A percentile compares a stretch with the other conserved stretches of the same genome.
Conservation (phyloP, 2,888 invertebrate genomes). For the Onchidella celtica region DNA sequence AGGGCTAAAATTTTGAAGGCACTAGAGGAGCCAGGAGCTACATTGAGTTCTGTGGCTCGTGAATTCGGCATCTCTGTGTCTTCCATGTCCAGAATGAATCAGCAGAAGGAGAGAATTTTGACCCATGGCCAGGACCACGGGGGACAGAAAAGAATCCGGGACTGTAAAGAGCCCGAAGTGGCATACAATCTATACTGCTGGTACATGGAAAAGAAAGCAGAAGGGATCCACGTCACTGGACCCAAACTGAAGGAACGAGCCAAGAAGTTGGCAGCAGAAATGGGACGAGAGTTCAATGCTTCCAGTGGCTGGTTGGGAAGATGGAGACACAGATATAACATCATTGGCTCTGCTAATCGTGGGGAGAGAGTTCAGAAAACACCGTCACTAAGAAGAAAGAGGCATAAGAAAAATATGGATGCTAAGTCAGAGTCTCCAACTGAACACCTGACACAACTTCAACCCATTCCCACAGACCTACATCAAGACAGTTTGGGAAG, state of each 20-base stretch:
- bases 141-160: slow-evolving; percentile 39
- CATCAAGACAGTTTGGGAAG: slow-evolving; percentile 30
- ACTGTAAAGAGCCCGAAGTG: slow-evolving; percentile 46
- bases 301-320: slow-evolving; percentile 49
- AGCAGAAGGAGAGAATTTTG: slow-evolving; percentile 34
- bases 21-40: slow-evolving; percentile 46
- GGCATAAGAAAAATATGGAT: background rate
- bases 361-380: background rate
- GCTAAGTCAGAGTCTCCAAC: background rate
- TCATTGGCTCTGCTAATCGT: background rate
- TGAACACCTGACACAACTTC: background rate
- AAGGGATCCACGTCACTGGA: slow-evolving; percentile 45
- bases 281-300: slow-evolving; percentile 43
- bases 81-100: slow-evolving; percentile 48
- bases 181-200: slow-evolving; percentile 36
- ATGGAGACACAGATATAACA: slow-evolving; percentile 45
- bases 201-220: slow-evolving; percentile 41
- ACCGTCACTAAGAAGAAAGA: background rate
- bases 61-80: slow-evolving; percentile 45
- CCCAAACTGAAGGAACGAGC: slow-evolving; percentile 44
- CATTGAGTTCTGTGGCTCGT: slow-evolving; percentile 43
- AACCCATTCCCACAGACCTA: background rate
- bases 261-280: slow-evolving; percentile 23
- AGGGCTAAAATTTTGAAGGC: slow-evolving; percentile 43
- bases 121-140: slow-evolving; percentile 12